A percentile compares a stretch with the other conserved stretches of the same genome.
phyloP scores from a whole-genome alignment of 2,888 invertebrate genomes.

The Agonopterix heracliana region DNA sequence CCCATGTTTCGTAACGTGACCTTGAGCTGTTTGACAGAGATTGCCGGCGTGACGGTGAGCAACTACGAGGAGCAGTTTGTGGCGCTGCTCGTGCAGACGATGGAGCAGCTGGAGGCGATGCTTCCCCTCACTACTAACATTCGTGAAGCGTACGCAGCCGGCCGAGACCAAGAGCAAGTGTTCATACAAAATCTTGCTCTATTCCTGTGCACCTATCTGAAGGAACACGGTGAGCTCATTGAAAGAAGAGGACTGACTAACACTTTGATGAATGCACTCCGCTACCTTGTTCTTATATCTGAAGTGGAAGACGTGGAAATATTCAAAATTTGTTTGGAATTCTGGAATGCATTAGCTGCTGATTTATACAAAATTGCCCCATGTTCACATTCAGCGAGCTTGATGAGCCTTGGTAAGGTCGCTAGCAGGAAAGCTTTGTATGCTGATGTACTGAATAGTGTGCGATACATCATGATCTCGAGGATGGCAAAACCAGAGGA shows the following conservation, averaged over 20 bases:
- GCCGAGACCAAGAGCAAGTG: slow-evolving; percentile 97
- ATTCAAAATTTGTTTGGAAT: slow-evolving; percentile 99
- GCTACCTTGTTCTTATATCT: slow-evolving; percentile 93
- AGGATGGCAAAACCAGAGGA: slow-evolving; percentile 99
- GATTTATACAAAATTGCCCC: slow-evolving; percentile 94
- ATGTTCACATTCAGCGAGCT: slow-evolving; percentile 71
- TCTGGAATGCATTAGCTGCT: slow-evolving; percentile 96
- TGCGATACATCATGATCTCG: slow-evolving; percentile 98
- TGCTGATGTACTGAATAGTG: slow-evolving; percentile 87
- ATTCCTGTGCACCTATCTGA: slow-evolving; percentile 97
- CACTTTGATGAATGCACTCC: slow-evolving; percentile 87
- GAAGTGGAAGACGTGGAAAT: slow-evolving; percentile 99
- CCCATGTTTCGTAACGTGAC: slow-evolving; percentile 99
- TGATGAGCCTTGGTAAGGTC: slow-evolving; percentile 57
- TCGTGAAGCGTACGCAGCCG: slow-evolving; percentile 93
- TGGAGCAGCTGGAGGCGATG: slow-evolving; percentile 94
- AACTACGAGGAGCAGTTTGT: slow-evolving; percentile 96
- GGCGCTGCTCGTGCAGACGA: slow-evolving; percentile 91
- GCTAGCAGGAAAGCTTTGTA: slow-evolving; percentile 83
- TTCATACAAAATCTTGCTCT: slow-evolving; percentile 99
- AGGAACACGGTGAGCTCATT: slow-evolving; percentile 94
- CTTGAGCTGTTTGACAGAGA: slow-evolving; percentile 98
- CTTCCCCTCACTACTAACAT: slow-evolving; percentile 94
- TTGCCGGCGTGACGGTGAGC: slow-evolving; percentile 92
- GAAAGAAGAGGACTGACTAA: slow-evolving; percentile 88